Evolutionary conservation across 2,113 vertebrate species (phyloP), one percentile per base, ranked within the genome.

Genomic region (Lophochroa leadbeateri): DNA sequence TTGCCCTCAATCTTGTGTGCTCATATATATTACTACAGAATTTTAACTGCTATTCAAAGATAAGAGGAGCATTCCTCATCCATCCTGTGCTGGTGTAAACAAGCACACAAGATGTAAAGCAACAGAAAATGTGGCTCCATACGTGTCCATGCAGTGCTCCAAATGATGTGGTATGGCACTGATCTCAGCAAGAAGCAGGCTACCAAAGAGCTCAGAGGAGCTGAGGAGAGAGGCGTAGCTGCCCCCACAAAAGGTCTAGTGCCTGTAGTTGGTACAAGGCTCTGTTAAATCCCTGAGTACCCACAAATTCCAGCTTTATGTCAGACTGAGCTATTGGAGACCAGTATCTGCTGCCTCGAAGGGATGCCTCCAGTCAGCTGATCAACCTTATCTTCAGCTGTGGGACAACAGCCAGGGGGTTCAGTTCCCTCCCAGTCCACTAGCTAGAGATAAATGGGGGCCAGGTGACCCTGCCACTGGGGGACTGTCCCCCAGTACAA

Each of bases 101-200:
- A 76, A 8, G 9, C 14, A 86, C 17, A 33, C 19, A 43, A 83
- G 53, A 74, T 18, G 11, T 33, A 86, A 77, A 94, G 53, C 49
- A 88, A 14, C 37, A 84, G 69, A 83, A 97, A 83, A 37, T 28
- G 49, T 57, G 52, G 21, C 52, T 94, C 69, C 63, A 10, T 61
- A 61, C 0, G 0, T 76, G 58, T 47, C 27, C 9, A 19, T 52
- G 16, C 39, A 79, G 29, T n/a, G 39, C 29, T 85, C 24, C 2
- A 4, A 79, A 76, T 76, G 47, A 43, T 10, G 19, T 11, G 44
- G 23, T 68, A 50, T 61, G 18, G 47, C 0, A 10, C 6, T 1
- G 1, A 31, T 61, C 52, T 77, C 57, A 31, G 70, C 70, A 82
- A 78, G 80, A 83, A 75, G 50, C 14, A 82, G 46, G 46, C 28